Base-by-base conservation (phyloP, 2,888 invertebrate genomes). In the Ferdinandea cuprea region DNA sequence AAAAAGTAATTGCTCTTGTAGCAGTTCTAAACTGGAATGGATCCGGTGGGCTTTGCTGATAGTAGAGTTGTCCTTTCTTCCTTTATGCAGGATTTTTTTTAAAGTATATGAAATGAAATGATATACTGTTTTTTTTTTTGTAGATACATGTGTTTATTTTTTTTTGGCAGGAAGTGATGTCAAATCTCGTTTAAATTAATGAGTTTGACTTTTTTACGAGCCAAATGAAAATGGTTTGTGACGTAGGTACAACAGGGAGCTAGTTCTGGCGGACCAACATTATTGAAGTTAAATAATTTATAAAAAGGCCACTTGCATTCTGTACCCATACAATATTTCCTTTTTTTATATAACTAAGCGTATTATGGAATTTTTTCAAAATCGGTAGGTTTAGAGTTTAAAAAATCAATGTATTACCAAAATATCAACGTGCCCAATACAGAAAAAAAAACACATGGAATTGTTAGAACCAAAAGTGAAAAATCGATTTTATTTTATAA, bases 131-230 rank as follows among this genome's bases (percentile, higher is more conserved):
- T 58, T 32, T 37, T 50, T 50, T 66, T 30, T 50, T 52, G 44
- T 46, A 25, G 17, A 25, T 37, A 37, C 50, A 46, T 50, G 11
- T 28, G 19, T 37, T 7, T 13, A 13, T 40, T 40, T 40, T 40
- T 13, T 44, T 15, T 44, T 21, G 30, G n/a, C 28, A 32, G 25
- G 65, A 71, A 44, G 21, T 50, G 52, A 87, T 88, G 89, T 87
- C 88, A 89, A 89, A 89, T 87, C 89, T 89, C 89, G 89, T 90
- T 90, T 89, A 89, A 89, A 89, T 89, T 89, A 90, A 89, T 90
- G 90, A 89, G 89, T 89, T 90, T 87, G 85, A 87, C 78, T 86
- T 86, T 87, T 86, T 86, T 86, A 59, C 52, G 52, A 61, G 66
- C 32, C 11, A 40, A 40, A 30, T 69, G 17, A 48, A 74, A 68